These are phyloP conservation scores for Nasonia giraulti DNA, from an alignment of 1,140 invertebrate species.

Conservation along the genomic window DNA sequence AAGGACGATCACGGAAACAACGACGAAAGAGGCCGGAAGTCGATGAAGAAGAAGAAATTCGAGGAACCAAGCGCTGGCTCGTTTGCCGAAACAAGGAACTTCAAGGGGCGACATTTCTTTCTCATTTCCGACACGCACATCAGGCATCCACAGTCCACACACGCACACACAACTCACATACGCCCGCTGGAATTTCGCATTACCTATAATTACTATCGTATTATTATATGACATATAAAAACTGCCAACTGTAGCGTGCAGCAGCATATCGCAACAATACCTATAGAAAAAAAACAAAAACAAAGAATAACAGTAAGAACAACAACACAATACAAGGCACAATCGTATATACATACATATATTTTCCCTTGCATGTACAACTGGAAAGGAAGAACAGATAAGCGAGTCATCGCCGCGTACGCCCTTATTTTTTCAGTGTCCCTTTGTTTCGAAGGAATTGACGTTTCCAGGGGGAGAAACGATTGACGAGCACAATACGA, in stretches of 20 bases:
- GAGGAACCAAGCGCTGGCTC: neutral
- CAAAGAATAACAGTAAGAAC: too few species aligned
- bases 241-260: constrained; percentile 35
- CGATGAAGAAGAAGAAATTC: neutral
- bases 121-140: constrained; percentile 3
- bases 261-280: neutral
- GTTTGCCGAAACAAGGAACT: neutral
- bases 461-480: constrained; percentile 32
- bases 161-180: neutral
- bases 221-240: constrained; percentile 2
- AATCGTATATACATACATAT: neutral
- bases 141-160: too few species aligned
- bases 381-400: constrained; percentile 7
- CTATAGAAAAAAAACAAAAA: neutral
- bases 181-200: constrained; percentile 39
- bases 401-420: neutral
- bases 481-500: constrained; percentile 19
- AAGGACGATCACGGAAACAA: neutral
- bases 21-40: neutral
- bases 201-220: neutral
- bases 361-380: constrained; percentile 35
- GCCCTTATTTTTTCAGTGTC: constrained; percentile 14
- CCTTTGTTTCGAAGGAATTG: constrained; percentile 41
- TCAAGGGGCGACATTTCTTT: neutral
- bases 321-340: neutral